A percentile compares a stretch with the other conserved stretches of the same genome.
These are phyloP conservation scores for Gambusia holbrooki DNA, from an alignment of 2,113 vertebrate genomes.

Conservation along the genomic window DNA sequence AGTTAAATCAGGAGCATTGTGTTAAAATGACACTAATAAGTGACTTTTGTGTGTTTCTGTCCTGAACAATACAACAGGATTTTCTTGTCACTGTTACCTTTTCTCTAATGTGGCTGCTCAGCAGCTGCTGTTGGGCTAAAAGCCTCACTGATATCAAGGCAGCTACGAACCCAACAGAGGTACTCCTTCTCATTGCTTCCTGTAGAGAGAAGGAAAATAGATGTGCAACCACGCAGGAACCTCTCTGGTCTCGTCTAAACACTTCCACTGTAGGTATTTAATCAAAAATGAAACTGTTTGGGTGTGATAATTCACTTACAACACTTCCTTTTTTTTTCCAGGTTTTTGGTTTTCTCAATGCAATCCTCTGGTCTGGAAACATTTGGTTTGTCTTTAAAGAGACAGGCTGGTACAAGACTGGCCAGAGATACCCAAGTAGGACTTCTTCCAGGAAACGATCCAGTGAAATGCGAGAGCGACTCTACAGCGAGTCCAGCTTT, in stretches of 20 bases:
- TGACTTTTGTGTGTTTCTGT: background rate
- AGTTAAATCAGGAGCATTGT: background rate
- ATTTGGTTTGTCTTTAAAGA: constrained; percentile 99
- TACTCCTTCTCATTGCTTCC: constrained; percentile 90
- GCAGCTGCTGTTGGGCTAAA: constrained; percentile 96
- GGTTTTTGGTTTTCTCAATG: constrained; percentile 98
- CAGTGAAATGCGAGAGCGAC: constrained; percentile 84
- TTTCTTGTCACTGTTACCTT: constrained; percentile 93
- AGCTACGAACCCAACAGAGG: constrained; percentile 88
- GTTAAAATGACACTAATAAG: background rate
- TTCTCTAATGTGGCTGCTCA: constrained; percentile 93
- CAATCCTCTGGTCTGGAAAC: constrained; percentile 96
- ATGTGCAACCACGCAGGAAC: constrained; percentile 86
- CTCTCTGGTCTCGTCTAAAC: constrained; percentile 93
- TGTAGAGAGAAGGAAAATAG: constrained; percentile 91
- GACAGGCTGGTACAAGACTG: constrained; percentile 94
- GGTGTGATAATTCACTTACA: background rate
- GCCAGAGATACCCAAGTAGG: constrained; percentile 87
- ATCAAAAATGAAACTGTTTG: background rate
- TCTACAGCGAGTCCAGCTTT: constrained; percentile 86
- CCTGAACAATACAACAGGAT: constrained; percentile 82
- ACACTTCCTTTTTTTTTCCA: constrained; percentile 53
- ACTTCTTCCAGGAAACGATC: constrained; percentile 87
- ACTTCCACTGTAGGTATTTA: constrained; percentile 87
- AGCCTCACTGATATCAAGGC: constrained; percentile 91